A percentile compares a stretch with the other conserved stretches of the same genome.
phyloP scores from a whole-genome alignment of 2,113 vertebrate genomes.

The Macheiramphus alcinus region DNA sequence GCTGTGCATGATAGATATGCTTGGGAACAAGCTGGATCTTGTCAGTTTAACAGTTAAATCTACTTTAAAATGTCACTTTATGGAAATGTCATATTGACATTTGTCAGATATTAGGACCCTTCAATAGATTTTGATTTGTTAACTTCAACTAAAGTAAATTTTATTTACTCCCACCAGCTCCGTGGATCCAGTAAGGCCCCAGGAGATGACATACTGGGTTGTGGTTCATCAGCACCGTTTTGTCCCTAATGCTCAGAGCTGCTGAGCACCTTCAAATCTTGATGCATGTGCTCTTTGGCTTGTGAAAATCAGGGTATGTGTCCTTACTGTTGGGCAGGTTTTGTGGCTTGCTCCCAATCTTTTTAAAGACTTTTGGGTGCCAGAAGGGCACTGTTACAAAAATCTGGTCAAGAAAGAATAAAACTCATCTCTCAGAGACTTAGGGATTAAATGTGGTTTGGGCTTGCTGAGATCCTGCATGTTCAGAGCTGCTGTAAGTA shows the following conservation, averaged over 20 bases:
- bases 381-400: not conserved
- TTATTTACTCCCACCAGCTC: not conserved
- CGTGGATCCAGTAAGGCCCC: not conserved
- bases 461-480: not conserved
- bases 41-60: not conserved
- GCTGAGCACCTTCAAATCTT: not conserved
- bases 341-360: not conserved
- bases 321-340: too few relatives aligned
- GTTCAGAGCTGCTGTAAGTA: not conserved
- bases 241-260: not conserved
- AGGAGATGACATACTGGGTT: too few relatives aligned
- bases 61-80: not conserved
- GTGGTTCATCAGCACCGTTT: not conserved
- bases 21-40: not conserved
- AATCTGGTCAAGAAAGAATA: not conserved
- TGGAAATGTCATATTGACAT: not conserved
- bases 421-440: not conserved
- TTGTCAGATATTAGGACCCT: not conserved
- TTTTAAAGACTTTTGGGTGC: not conserved
- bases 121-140: not conserved
- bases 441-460: not conserved
- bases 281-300: not conserved
- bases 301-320: not conserved
- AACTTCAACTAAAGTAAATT: not conserved
- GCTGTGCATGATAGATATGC: not conserved